A percentile compares a stretch with the other conserved stretches of the same genome.
Conservation (phyloP, 2,888 invertebrate genomes). For the Chirona hameri region DNA sequence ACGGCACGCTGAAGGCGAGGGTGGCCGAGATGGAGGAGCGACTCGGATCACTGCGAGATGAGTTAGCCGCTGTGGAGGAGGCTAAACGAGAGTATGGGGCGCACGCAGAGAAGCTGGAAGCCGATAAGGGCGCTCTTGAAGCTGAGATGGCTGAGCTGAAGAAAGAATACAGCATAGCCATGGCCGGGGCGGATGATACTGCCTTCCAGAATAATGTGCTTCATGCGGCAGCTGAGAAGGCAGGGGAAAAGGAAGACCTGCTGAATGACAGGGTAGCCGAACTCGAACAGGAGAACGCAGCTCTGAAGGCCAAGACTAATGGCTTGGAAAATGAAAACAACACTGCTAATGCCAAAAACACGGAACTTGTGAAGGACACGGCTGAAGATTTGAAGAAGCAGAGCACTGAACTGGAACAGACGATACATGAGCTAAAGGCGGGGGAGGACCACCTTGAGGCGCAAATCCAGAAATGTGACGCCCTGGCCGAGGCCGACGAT, state of each 20-base stretch:
- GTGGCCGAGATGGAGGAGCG: neutral
- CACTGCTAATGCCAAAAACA: neutral
- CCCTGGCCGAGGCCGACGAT: too few species aligned
- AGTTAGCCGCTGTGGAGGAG: neutral
- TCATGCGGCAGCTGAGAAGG: neutral
- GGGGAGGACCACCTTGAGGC: too few species aligned
- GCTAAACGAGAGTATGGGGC: neutral
- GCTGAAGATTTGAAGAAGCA: neutral
- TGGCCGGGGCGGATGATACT: neutral
- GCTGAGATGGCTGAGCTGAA: neutral
- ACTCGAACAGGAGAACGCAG: neutral
- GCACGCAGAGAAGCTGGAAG: neutral
- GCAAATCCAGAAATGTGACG: too few species aligned
- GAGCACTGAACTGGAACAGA: neutral
- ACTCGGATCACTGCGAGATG: neutral
- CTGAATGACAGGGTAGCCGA: neutral
- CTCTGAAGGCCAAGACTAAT: conserved; percentile 31
- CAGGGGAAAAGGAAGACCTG: neutral
- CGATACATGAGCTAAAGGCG: neutral
- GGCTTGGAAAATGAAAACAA: neutral
- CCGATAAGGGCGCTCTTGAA: neutral
- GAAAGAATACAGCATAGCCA: neutral
- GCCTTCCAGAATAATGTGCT: neutral
- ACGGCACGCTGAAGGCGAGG: neutral
- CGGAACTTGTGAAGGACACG: neutral